Evolutionary conservation across 2,797 vertebrate genomes (phyloP).

Genomic region (Hippocampus kuda): DNA sequence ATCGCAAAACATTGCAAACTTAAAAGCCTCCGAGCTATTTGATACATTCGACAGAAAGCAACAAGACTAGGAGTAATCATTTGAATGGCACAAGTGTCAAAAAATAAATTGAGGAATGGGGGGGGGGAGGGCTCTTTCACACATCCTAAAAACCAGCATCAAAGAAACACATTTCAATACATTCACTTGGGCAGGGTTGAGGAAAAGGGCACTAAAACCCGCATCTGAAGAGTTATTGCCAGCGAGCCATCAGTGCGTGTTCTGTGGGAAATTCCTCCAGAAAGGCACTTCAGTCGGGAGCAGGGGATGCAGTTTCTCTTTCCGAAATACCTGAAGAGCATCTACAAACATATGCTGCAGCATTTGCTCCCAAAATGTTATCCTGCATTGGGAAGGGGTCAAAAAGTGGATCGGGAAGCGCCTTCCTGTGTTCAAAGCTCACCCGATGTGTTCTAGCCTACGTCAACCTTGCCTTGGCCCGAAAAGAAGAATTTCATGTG

Average conservation of each 20-base stretch:
- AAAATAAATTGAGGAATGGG: constrained; percentile 15
- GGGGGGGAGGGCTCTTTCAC: not conserved
- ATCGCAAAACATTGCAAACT: constrained; percentile 35
- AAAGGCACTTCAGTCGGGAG: constrained; percentile 65
- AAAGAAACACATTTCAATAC: constrained; percentile 39
- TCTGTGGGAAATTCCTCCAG: constrained; percentile 25
- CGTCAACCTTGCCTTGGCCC: constrained; percentile 24
- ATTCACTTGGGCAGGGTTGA: constrained; percentile 30
- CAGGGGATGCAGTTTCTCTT: not conserved
- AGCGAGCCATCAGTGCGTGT: constrained; percentile 35
- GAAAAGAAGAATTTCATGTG: too few species aligned
- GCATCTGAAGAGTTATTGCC: constrained; percentile 53
- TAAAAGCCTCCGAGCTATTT: constrained; percentile 41
- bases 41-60: constrained; percentile 61
- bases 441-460: constrained; percentile 32
- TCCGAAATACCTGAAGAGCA: constrained; percentile 14
- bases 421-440: constrained; percentile 62
- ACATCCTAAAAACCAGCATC: not conserved
- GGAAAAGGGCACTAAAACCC: constrained; percentile 4
- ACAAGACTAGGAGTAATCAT: constrained; percentile 35
- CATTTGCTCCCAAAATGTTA: constrained; percentile 33
- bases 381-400: constrained; percentile 40
- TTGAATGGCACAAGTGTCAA: constrained; percentile 55
- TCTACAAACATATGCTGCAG: constrained; percentile 36
- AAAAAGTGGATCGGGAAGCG: constrained; percentile 46